Evolutionary conservation across 2,888 invertebrate genomes (phyloP).

Genomic region (Alcis repandata): DNA sequence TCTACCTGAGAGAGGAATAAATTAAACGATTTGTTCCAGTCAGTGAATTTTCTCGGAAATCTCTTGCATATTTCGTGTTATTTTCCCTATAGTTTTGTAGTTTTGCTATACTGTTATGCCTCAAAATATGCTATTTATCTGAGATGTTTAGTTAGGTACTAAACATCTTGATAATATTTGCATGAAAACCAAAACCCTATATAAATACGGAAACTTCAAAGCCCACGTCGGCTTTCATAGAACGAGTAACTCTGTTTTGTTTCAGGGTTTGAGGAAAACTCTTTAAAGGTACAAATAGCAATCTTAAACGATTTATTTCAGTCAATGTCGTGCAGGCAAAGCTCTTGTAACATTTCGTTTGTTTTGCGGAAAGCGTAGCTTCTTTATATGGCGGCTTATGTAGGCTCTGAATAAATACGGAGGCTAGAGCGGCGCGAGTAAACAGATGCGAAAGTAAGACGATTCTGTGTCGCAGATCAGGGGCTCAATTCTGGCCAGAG

Average conservation of each 20-base stretch:
- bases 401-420: conserved; percentile 40
- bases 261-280: no score
- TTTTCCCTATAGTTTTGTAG: neutral
- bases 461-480: conserved; percentile 24
- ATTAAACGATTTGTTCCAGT: conserved; percentile 71
- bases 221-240: no score
- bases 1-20: conserved; percentile 55
- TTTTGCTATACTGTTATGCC: neutral
- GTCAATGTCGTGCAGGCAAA: conserved; percentile 25
- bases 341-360: conserved; percentile 57
- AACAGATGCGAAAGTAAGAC: conserved; percentile 30
- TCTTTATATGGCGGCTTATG: conserved; percentile 41
- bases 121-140: no score
- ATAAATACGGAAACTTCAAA: no score
- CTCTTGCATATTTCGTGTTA: conserved; percentile 6
- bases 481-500: no score
- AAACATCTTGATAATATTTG: no score
- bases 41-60: conserved; percentile 50
- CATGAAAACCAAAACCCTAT: no score
- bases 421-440: conserved; percentile 29
- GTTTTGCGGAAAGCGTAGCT: conserved; percentile 56
- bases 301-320: conserved; percentile 24
- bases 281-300: neutral
- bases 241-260: no score
- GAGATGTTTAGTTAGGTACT: no score